Base-by-base conservation (phyloP, 2,113 vertebrate genomes). In the Elachura formosa region DNA sequence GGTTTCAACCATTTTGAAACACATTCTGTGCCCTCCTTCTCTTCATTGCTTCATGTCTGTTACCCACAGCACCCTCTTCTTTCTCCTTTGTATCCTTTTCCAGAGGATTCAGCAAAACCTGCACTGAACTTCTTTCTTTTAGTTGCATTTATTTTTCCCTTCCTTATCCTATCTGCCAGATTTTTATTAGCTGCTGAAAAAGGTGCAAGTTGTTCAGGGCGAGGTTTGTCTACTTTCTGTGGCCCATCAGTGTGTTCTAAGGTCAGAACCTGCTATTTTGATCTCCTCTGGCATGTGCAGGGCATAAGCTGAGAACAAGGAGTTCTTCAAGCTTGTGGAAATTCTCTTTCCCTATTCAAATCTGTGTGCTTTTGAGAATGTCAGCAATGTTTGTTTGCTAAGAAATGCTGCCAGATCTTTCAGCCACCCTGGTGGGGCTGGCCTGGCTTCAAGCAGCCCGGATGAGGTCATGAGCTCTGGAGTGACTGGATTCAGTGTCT, bases 241-340 rank as follows among this genome's bases (percentile, higher is more conserved):
- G 14, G 73, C 7, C 19, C 34, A 54, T 52, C 52, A 19, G 52
- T 8, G 1, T 5, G 16, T 48, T 54, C 48, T 36, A 36, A 71
- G 74, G 34, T 18, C 29, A 8, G 28, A 72, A 34, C 46, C 74
- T 75, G 43, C 43, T 14, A 4, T 72, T 79, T 4, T 22, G 68
- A 64, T 46, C 22, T 67, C 52, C 19, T 68, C 63, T 64, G 55
- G 41, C 33, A 41, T 34, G 3, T 3, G 6, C 14, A 11, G 25
- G 40, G 43, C 0, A 0, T 26, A 36, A 84, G 49, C n/a, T 0
- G 0, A 46, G 58, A 66, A 24, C 1, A 3, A 52, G 17, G 17
- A 46, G 4, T 54, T 85, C 52, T 82, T 71, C 63, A 68, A n/a
- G 17, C 36, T 26, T 34, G 28, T 36, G 72, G 38, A 86, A 92